These are phyloP conservation scores for Antheraea yamamai DNA, from an alignment of 2,888 invertebrate species.

Conservation along the genomic window DNA sequence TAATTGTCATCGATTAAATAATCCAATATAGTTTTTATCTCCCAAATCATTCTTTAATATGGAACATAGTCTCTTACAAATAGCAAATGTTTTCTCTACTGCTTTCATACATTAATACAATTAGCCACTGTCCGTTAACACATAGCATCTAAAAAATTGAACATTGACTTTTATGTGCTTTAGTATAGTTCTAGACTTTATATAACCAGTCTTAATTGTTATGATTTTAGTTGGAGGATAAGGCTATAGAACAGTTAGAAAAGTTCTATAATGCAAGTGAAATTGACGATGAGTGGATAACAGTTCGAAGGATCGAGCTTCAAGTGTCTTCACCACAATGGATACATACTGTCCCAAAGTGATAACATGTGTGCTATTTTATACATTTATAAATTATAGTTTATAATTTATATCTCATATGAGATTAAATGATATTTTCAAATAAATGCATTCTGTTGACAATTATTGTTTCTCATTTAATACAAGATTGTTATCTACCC, in stretches of 20 bases:
- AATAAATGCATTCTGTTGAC: slow-evolving; percentile 15
- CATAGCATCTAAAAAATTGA: too few species aligned
- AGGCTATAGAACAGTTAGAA: slow-evolving; percentile 90
- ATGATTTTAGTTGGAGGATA: slow-evolving; percentile 88
- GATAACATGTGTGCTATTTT: slow-evolving; percentile 59
- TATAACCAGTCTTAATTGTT: slow-evolving; percentile 15
- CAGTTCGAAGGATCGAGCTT: slow-evolving; percentile 84
- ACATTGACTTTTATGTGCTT: too few species aligned
- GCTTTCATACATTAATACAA: background rate
- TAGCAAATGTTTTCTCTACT: background rate
- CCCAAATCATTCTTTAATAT: background rate
- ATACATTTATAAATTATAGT: slow-evolving; percentile 37
- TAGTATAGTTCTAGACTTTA: background rate
- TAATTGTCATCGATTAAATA: background rate
- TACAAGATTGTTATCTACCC: background rate
- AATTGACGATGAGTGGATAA: slow-evolving; percentile 87
- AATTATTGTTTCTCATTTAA: background rate
- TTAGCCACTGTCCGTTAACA: background rate
- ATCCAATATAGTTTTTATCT: background rate
- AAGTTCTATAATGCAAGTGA: slow-evolving; percentile 88
- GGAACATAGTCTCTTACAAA: background rate
- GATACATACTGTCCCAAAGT: slow-evolving; percentile 76
- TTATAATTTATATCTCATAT: slow-evolving; percentile 21
- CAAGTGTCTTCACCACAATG: slow-evolving; percentile 83
- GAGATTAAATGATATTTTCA: slow-evolving; percentile 34